A percentile compares a stretch with the other conserved stretches of the same genome.
Evolutionary conservation across 2,113 vertebrate species (phyloP).

Genomic region (Vidua macroura): DNA sequence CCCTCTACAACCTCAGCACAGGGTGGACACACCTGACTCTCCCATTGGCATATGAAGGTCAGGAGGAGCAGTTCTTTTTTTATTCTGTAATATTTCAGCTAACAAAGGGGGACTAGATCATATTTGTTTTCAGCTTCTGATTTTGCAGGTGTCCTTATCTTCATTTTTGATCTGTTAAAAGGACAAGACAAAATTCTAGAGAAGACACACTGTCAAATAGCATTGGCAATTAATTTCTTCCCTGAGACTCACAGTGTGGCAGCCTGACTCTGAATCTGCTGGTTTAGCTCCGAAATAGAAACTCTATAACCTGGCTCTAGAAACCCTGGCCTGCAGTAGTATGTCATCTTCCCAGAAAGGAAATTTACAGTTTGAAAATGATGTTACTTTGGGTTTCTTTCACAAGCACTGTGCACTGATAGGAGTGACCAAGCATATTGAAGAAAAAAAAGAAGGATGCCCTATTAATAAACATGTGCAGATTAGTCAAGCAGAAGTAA

Average conservation of each 20-base stretch:
- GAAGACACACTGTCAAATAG: rapidly evolving
- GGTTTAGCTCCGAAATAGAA: background rate
- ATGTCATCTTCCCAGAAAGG: background rate
- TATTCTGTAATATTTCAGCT: background rate
- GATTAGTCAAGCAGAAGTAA: background rate
- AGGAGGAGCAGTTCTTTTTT: background rate
- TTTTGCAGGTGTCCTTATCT: background rate
- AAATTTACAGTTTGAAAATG: background rate
- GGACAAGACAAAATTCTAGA: conserved; percentile 17
- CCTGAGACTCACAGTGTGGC: background rate
- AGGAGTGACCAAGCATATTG: background rate
- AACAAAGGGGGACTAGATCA: background rate
- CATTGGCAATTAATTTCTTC: background rate
- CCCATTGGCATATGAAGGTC: background rate
- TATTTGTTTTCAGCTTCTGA: background rate
- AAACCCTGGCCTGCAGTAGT: background rate
- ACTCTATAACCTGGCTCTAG: background rate
- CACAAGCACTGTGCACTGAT: background rate
- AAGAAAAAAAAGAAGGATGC: background rate
- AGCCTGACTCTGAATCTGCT: background rate
- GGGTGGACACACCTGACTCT: rapidly evolving
- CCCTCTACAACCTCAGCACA: rapidly evolving
- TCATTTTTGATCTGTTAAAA: background rate
- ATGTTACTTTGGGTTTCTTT: background rate
- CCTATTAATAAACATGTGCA: conserved; percentile 14